phyloP scores from a whole-genome alignment of 2,797 vertebrate species.

The Enteromius trimaculatus region DNA sequence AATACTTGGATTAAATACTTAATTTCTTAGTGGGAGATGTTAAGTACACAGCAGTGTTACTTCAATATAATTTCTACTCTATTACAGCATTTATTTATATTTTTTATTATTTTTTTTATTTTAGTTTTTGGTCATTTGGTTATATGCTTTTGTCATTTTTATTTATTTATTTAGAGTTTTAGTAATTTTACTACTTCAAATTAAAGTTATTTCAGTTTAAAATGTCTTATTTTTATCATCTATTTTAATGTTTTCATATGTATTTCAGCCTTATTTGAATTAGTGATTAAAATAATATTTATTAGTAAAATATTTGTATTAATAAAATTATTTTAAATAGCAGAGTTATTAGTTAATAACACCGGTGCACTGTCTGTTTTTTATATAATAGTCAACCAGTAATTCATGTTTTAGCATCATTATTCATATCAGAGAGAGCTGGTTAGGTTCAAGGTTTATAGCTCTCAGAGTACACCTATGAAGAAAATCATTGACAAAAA shows the following conservation, averaged over 20 bases:
- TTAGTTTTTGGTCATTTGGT: not conserved
- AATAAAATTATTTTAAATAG: too few species aligned
- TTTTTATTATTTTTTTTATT: not conserved
- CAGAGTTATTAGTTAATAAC: not conserved
- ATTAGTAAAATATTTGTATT: not conserved
- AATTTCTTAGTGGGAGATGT: not conserved
- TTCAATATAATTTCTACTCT: not conserved
- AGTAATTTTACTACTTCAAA: not conserved
- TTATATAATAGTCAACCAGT: not conserved
- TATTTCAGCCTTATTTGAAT: not conserved
- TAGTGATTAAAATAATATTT: not conserved
- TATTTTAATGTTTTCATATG: not conserved
- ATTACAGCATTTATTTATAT: not conserved
- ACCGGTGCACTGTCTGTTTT: not conserved
- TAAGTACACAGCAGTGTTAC: not conserved
- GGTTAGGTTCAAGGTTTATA: not conserved
- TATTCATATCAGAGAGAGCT: not conserved
- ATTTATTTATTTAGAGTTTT: not conserved
- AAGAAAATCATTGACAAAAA: conserved; percentile 1
- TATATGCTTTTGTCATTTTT: not conserved
- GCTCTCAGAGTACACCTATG: not conserved
- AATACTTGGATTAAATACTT: not conserved
- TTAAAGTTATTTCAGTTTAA: not conserved
- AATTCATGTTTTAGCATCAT: not conserved
- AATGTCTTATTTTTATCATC: not conserved